A percentile compares a stretch with the other conserved stretches of the same genome.
These are phyloP conservation scores for Morinoia aosen DNA, from an alignment of 2,888 invertebrate species.

Conservation along the genomic window DNA sequence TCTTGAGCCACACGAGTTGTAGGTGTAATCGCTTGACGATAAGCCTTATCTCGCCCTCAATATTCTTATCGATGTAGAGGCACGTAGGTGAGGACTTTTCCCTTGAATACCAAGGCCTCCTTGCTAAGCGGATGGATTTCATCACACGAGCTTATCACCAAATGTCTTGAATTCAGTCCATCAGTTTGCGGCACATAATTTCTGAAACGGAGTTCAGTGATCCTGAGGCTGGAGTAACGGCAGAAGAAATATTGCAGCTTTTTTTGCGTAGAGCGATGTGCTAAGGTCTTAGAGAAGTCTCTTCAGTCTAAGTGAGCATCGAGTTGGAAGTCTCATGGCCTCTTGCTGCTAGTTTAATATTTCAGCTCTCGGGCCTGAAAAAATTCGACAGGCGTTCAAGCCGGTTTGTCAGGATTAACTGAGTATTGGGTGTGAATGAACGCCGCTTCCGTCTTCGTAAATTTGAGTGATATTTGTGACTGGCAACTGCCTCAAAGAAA, in stretches of 20 bases:
- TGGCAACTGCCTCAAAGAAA: not conserved
- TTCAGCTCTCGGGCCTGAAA: too few relatives aligned
- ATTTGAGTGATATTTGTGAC: not conserved
- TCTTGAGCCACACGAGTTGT: not conserved
- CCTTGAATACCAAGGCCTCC: slow-evolving; percentile 12
- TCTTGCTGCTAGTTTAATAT: too few relatives aligned
- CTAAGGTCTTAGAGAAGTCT: too few relatives aligned
- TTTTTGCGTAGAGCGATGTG: too few relatives aligned
- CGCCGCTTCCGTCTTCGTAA: not conserved
- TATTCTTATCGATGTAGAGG: slow-evolving; percentile 28
- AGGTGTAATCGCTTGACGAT: slow-evolving; percentile 44
- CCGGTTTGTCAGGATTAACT: too few relatives aligned
- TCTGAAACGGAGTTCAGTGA: not conserved
- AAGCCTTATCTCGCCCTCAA: slow-evolving; percentile 39
- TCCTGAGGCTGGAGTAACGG: not conserved
- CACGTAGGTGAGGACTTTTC: slow-evolving; percentile 12
- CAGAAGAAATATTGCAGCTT: not conserved
- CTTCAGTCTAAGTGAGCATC: too few relatives aligned
- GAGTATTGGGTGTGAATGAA: not conserved
- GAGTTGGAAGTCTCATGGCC: too few relatives aligned
- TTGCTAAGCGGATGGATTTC: not conserved
- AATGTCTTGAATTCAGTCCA: slow-evolving; percentile 4
- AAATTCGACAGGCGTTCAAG: too few relatives aligned
- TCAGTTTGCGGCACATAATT: not conserved
- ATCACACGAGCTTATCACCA: not conserved